Conservation (phyloP, 2,797 vertebrate genomes). For the Stomatorhinus walkeri region DNA sequence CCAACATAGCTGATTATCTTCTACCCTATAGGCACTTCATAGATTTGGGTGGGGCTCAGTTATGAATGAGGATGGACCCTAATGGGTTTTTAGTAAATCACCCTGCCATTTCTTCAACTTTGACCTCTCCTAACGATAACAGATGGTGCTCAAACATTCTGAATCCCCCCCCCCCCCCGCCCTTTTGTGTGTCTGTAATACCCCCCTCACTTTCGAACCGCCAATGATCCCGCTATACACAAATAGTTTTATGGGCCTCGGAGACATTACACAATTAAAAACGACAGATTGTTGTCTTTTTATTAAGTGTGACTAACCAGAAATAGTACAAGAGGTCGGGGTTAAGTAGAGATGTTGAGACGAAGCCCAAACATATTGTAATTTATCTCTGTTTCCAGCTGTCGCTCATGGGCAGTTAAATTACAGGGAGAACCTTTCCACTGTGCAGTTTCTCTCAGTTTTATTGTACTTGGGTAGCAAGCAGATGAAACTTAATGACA, state of each 20-base stretch:
- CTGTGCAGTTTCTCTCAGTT: neutral
- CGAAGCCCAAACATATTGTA: neutral
- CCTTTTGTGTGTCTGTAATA: neutral
- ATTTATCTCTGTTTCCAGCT: slow-evolving; percentile 7
- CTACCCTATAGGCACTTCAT: slow-evolving; percentile 48
- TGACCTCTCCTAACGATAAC: neutral
- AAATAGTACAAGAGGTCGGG: slow-evolving; percentile 7
- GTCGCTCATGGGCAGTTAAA: neutral
- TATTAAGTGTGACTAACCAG: slow-evolving; percentile 22
- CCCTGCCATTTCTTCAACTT: neutral
- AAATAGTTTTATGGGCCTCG: neutral
- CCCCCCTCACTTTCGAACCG: neutral
- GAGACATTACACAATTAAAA: slow-evolving; percentile 17
- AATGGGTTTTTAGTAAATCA: slow-evolving; percentile 6
- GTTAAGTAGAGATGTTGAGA: slow-evolving; percentile 14
- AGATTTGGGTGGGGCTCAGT: slow-evolving; percentile 24
- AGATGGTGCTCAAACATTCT: neutral
- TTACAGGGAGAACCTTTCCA: neutral
- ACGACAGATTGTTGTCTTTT: slow-evolving; percentile 14
- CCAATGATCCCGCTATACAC: neutral
- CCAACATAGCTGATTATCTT: slow-evolving; percentile 52
- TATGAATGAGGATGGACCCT: neutral
- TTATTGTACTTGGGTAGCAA: neutral
- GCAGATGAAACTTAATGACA: neutral
- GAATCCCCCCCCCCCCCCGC: neutral